Evolutionary conservation across 2,797 vertebrate genomes (phyloP), one percentile per base, ranked within the genome.

Genomic region (Xiphophorus birchmanni): DNA sequence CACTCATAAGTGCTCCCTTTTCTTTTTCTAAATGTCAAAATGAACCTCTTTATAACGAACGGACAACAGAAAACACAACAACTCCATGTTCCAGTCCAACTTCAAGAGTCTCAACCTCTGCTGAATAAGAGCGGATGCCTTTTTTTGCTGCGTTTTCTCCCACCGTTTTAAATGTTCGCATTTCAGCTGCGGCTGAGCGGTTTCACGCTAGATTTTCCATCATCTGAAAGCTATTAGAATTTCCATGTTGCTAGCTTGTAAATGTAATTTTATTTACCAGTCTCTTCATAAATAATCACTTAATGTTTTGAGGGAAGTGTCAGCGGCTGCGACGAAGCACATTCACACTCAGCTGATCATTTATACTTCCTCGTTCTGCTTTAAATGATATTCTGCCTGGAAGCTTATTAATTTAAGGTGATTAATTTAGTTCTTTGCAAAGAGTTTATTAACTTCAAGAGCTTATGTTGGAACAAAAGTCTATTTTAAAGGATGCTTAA

Each of bases 341-440:
- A 54, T 69, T 84, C 32, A 5, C 11, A 48, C 71, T 84, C 32
- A 56, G 82, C 58, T 84, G 45, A 82, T 88, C 73, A 80, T 85
- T 86, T 63, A 80, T 75, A 74, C 74, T 56, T 80, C 77, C 69
- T 77, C 81, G 81, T 78, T 86, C 87, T 78, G 87, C 80, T 80
- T 80, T 86, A 86, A 89, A 86, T 92, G 83, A 87, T 82, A 79
- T 81, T 84, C 76, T 67, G 72, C 75, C 73, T 44, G 60, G 4
- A 74, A 82, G 88, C 79, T 88, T 84, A 91, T 91, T 87, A 90
- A 90, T 89, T 88, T 81, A 79, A 40, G 40, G 63, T 40, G 35
- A 40, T 40, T 67, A 67, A 37, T 67, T 67, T 40, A 37, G 18
- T 40, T 23, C 18, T 21, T 67, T 67, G 35, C 63, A 23, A 37